Evolutionary conservation across 2,797 vertebrate genomes (phyloP).

Genomic region (Chloroceryle amazona): DNA sequence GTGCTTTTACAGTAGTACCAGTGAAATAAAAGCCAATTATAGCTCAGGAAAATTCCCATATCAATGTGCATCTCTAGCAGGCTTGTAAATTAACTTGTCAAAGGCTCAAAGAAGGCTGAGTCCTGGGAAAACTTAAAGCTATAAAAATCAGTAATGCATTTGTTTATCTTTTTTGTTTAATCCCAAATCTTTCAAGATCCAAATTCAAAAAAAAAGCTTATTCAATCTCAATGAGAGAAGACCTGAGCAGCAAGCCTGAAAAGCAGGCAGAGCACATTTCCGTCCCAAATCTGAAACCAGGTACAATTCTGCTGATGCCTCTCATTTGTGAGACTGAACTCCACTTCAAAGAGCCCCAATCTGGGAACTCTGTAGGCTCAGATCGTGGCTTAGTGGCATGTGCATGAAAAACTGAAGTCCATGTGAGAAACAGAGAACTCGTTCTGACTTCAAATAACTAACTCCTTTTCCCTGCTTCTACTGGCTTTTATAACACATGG

Average conservation of each 20-base stretch:
- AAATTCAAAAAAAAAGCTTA: background rate
- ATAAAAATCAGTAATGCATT: background rate
- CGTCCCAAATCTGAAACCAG: background rate
- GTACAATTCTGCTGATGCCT: background rate
- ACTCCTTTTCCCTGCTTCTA: background rate
- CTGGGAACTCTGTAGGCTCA: background rate
- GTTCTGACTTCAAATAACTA: background rate
- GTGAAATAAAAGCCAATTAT: constrained; percentile 7
- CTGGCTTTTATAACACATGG: background rate
- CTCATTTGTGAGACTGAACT: constrained; percentile 7
- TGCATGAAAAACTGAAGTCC: constrained; percentile 4
- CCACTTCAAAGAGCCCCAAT: background rate
- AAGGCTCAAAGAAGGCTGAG: background rate
- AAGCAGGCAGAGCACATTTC: background rate
- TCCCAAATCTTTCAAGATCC: background rate
- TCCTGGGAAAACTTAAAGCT: background rate
- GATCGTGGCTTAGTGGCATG: background rate
- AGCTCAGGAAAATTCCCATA: constrained; percentile 16
- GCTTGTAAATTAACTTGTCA: constrained; percentile 29
- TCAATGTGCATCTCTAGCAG: background rate
- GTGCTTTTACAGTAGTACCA: background rate
- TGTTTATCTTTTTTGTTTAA: background rate
- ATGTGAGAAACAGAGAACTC: background rate
- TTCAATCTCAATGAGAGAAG: background rate
- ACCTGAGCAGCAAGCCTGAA: background rate